Evolutionary conservation across 2,888 invertebrate genomes (phyloP).

Genomic region (Drosophila anceps): DNA sequence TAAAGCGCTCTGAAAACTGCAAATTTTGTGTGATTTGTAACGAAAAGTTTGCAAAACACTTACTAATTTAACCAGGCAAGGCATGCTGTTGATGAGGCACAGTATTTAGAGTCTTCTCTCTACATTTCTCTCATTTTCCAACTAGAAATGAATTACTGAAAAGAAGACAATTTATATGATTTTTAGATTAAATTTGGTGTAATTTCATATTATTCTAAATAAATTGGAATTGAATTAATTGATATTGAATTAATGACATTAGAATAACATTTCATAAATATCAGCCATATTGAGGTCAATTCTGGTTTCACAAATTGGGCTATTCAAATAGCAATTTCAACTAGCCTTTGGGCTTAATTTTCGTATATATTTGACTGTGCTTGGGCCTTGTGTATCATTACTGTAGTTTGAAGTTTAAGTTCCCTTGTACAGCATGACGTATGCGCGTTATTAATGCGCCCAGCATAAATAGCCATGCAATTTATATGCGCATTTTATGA

Average conservation of each 20-base stretch:
- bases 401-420: slow-evolving; percentile 16
- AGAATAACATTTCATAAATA: background rate
- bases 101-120: background rate
- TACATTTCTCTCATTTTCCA: background rate
- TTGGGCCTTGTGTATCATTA: slow-evolving; percentile 7
- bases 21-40: slow-evolving; percentile 10
- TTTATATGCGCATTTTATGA: slow-evolving; percentile 72
- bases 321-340: slow-evolving; percentile 26
- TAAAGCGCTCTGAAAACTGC: slow-evolving; percentile 15
- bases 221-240: background rate
- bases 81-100: background rate
- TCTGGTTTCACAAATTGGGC: slow-evolving; percentile 20
- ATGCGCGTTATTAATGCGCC: slow-evolving; percentile 71
- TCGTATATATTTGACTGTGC: background rate
- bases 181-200: background rate
- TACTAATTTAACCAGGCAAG: background rate
- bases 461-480: slow-evolving; percentile 66
- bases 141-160: background rate
- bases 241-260: background rate
- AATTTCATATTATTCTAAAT: background rate
- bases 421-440: slow-evolving; percentile 64
- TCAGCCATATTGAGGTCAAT: background rate
- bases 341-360: slow-evolving; percentile 20
- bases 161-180: background rate
- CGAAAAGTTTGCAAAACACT: slow-evolving; percentile 30